Evolutionary conservation across 1,140 invertebrate species (phyloP), one percentile per base, ranked within the genome.

Genomic region (Colletes latitarsis): DNA sequence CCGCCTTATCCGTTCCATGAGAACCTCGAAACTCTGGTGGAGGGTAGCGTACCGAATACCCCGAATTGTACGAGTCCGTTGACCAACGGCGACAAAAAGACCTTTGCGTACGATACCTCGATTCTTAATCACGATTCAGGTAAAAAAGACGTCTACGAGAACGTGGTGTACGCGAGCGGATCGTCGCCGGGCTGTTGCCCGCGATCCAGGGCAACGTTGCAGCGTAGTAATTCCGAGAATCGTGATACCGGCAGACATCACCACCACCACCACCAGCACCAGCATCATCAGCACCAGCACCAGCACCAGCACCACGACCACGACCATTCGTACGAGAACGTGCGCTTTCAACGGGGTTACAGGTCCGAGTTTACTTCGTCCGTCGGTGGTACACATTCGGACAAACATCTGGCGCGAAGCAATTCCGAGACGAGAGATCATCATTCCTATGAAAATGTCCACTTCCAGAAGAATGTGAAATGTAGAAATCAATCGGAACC

Each of bases 1-100:
- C 90, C 90, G 4, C 90, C 90, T 0, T 91, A 91, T 67, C 87
- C 88, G 0, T 91, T 88, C 52, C 89, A 91, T 70, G 90, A 92
- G 5, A 91, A 92, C 49, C 75, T 92, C 8, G 89, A 92, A 39
- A 91, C 90, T 4, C 63, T 92, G 17, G 84, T 83, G 6, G 91
- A 92, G 76, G 85, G 78, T 10, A 92, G 89, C 68, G 87, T 88
- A 12, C 89, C 91, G 8, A 92, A 90, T 62, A 89, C 91, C 1
- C 91, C 89, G 0, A 82, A 83, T 1, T 88, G 82, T 58, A 82
- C 78, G 60, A 87, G 72, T 46, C 82, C 79, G 17, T 49, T 69
- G 71, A 81, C 55, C 43, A 76, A 60, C 58, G 69, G 46, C 67
- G 76, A 49, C 70, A 71, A 77, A 39, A 87, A 68, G 6, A 30